phyloP scores from a whole-genome alignment of 2,888 invertebrate species.

The Taenaris catops region DNA sequence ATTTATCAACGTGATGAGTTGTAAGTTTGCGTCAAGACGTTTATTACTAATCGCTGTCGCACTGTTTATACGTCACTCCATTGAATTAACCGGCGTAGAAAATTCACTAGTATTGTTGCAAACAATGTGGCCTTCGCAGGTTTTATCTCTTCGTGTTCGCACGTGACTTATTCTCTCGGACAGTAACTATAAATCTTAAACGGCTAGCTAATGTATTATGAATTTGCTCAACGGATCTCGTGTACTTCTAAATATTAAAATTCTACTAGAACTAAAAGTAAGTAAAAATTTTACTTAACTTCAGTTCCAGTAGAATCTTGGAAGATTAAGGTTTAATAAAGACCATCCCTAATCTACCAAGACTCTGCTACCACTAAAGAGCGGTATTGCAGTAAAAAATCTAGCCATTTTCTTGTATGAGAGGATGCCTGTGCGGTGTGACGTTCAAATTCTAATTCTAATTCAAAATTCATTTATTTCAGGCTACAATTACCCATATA shows the following conservation, averaged over 20 bases:
- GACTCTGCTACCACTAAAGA: too few relatives aligned
- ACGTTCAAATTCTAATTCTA: too few relatives aligned
- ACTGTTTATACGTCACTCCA: constrained; percentile 13
- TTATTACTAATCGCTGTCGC: constrained; percentile 13
- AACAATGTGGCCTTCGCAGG: constrained; percentile 10
- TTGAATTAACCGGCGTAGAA: constrained; percentile 17
- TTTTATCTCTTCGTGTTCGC: constrained; percentile 11
- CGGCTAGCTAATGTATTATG: constrained; percentile 7
- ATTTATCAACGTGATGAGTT: neutral
- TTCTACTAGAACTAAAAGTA: neutral
- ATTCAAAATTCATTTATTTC: too few relatives aligned
- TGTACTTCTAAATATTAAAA: constrained; percentile 2
- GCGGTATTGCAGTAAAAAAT: too few relatives aligned
- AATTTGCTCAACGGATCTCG: constrained; percentile 3
- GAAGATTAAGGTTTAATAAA: too few relatives aligned
- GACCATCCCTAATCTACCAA: too few relatives aligned
- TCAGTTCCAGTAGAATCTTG: too few relatives aligned
- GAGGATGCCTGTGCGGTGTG: too few relatives aligned
- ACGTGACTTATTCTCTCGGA: constrained; percentile 14
- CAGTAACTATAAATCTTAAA: constrained; percentile 12
- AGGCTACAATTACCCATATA: too few relatives aligned
- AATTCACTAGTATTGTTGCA: constrained; percentile 13
- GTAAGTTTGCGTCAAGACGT: constrained; percentile 15
- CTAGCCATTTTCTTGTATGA: too few relatives aligned
- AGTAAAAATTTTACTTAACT: too few relatives aligned